Percentiles rank a stretch among this genome's conserved stretches.
phyloP scores from a whole-genome alignment of 2,888 invertebrate species.

The Erebia ligea region DNA sequence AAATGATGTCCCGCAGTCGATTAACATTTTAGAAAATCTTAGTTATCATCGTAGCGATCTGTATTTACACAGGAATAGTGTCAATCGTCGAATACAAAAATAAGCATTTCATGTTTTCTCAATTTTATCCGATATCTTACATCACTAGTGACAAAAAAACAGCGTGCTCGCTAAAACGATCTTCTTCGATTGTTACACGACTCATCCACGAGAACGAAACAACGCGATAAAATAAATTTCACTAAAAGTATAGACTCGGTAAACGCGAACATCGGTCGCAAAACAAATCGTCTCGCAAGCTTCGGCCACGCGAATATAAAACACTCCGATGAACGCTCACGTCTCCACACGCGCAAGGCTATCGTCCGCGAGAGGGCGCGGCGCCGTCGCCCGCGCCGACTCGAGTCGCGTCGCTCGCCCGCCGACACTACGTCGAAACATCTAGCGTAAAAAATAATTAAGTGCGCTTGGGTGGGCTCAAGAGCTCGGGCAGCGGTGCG shows the following conservation, averaged over 20 bases:
- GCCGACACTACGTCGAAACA: conserved; percentile 64
- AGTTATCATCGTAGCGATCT: conserved; percentile 37
- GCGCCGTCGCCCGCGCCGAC: conserved; percentile 41
- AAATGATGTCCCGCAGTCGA: conserved; percentile 74
- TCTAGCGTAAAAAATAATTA: conserved; percentile 75
- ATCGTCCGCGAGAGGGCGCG: conserved; percentile 63
- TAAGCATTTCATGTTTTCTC: conserved; percentile 81
- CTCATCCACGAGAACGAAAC: conserved; percentile 61
- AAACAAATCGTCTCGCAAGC: conserved; percentile 78
- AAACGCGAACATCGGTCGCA: conserved; percentile 76
- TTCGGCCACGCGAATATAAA: conserved; percentile 77
- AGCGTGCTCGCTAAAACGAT: conserved; percentile 71
- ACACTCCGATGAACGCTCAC: conserved; percentile 72
- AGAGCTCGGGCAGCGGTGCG: conserved; percentile 80
- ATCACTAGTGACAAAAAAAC: conserved; percentile 76
- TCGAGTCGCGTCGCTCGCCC: conserved; percentile 60
- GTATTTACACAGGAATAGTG: conserved; percentile 73
- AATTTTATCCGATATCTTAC: conserved; percentile 78
- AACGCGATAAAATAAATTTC: conserved; percentile 59
- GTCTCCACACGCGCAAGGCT: conserved; percentile 67
- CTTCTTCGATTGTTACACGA: conserved; percentile 63
- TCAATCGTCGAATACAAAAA: conserved; percentile 81
- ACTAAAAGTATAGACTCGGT: conserved; percentile 63
- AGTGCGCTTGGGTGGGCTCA: conserved; percentile 79
- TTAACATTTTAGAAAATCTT: conserved; percentile 37